Percentiles rank a stretch among this genome's conserved stretches.
Conservation (phyloP, 2,797 vertebrate species). For the Carapus acus region DNA sequence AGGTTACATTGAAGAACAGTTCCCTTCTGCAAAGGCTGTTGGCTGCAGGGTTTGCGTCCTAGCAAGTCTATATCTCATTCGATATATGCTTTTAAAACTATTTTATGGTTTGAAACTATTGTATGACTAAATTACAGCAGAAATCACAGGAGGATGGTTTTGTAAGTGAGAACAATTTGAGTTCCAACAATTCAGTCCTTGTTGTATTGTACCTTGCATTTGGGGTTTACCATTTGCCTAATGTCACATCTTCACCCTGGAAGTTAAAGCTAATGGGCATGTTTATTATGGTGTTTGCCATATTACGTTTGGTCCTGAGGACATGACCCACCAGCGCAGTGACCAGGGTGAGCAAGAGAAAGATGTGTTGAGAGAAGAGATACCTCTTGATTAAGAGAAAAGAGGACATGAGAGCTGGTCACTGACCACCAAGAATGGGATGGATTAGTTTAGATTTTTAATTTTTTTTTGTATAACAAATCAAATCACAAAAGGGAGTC, state of each 20-base stretch:
- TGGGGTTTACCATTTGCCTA: too few relatives aligned
- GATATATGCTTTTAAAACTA: too few relatives aligned
- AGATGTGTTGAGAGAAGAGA: constrained; percentile 44
- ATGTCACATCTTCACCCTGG: constrained; percentile 40
- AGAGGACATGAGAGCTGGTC: constrained; percentile 29
- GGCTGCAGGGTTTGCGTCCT: too few relatives aligned
- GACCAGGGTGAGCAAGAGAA: constrained; percentile 38
- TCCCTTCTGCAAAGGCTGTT: too few relatives aligned
- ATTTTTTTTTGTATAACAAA: constrained; percentile 40
- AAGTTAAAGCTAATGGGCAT: constrained; percentile 32
- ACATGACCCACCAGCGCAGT: constrained; percentile 43
- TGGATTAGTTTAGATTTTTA: constrained; percentile 47
- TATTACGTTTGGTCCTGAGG: constrained; percentile 41
- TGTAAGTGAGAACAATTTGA: too few relatives aligned
- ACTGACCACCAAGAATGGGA: constrained; percentile 26
- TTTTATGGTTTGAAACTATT: too few relatives aligned
- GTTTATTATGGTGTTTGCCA: constrained; percentile 55
- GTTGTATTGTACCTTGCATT: too few relatives aligned
- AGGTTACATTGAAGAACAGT: too few relatives aligned
- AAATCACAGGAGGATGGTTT: too few relatives aligned
- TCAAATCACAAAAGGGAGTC: constrained; percentile 44
- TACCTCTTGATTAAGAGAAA: constrained; percentile 42
- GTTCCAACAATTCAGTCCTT: too few relatives aligned
- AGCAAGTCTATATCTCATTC: too few relatives aligned
- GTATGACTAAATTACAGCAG: too few relatives aligned